These are phyloP conservation scores for Erythrolamprus reginae DNA, from an alignment of 2,113 vertebrate genomes.

Conservation along the genomic window DNA sequence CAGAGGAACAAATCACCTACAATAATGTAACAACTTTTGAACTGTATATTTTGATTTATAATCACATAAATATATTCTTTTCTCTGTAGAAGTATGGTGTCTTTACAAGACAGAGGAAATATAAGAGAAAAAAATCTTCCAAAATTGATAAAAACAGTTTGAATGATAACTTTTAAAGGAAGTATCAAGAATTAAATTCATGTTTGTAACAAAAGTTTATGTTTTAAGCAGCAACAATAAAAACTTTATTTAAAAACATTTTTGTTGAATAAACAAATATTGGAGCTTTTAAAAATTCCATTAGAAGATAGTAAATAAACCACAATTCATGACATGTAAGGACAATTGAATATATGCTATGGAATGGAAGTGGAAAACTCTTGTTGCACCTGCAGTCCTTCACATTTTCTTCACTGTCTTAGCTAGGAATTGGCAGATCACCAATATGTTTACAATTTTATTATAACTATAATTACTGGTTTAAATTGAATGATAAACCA, in stretches of 20 bases:
- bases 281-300: neutral
- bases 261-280: neutral
- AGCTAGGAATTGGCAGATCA: neutral
- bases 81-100: neutral
- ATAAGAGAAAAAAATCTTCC: neutral
- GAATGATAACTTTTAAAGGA: neutral
- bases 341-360: neutral
- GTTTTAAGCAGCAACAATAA: neutral
- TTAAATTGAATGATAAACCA: neutral
- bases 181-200: neutral
- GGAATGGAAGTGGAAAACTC: neutral
- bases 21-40: neutral
- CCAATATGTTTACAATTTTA: neutral
- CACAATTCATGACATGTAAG: neutral
- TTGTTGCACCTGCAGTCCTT: neutral
- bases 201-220: neutral
- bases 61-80: slow-evolving; percentile 4
- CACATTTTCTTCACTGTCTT: neutral
- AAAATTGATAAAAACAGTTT: neutral
- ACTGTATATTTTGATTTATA: neutral
- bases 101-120: neutral
- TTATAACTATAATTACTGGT: neutral
- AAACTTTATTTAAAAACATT: neutral
- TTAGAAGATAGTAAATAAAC: neutral
- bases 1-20: neutral